Percentiles rank a stretch among this genome's conserved stretches.
phyloP scores from a whole-genome alignment of 2,113 vertebrate species.

The Halcyon senegalensis region DNA sequence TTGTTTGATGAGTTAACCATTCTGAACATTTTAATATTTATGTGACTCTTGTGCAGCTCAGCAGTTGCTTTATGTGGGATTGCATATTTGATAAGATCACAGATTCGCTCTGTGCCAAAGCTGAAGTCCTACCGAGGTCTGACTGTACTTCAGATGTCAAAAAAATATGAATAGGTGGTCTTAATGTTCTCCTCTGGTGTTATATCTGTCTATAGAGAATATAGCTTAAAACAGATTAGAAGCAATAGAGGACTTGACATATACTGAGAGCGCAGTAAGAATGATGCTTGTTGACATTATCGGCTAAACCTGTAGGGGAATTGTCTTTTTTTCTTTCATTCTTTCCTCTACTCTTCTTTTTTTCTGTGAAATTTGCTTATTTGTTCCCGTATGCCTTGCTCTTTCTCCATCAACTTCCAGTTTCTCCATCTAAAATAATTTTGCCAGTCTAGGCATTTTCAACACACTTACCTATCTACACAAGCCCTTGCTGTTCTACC shows the following conservation, averaged over 20 bases:
- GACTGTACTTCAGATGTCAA: constrained; percentile 72
- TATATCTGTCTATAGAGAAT: constrained; percentile 74
- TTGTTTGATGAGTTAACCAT: constrained; percentile 35
- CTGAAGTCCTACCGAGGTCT: constrained; percentile 65
- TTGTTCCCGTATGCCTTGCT: constrained; percentile 49
- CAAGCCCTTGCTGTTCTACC: neutral
- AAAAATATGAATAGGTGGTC: constrained; percentile 76
- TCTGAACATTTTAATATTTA: constrained; percentile 55
- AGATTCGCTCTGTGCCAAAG: constrained; percentile 47
- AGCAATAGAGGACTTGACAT: constrained; percentile 71
- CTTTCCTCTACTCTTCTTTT: constrained; percentile 45
- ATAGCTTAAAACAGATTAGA: constrained; percentile 78
- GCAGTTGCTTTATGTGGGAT: constrained; percentile 48
- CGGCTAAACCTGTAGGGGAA: constrained; percentile 73
- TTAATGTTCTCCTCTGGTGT: constrained; percentile 65
- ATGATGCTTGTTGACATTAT: constrained; percentile 75
- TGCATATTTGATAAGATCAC: constrained; percentile 62
- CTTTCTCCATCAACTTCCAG: constrained; percentile 20
- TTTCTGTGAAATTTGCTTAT: constrained; percentile 67
- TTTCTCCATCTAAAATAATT: constrained; percentile 68
- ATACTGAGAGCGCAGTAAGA: constrained; percentile 47
- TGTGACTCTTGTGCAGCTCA: constrained; percentile 43
- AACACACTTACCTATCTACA: neutral
- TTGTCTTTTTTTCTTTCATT: constrained; percentile 63
- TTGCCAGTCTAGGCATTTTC: constrained; percentile 65